These are phyloP conservation scores for Corythaeola cristata DNA, from an alignment of 2,113 vertebrate species.

Conservation along the genomic window DNA sequence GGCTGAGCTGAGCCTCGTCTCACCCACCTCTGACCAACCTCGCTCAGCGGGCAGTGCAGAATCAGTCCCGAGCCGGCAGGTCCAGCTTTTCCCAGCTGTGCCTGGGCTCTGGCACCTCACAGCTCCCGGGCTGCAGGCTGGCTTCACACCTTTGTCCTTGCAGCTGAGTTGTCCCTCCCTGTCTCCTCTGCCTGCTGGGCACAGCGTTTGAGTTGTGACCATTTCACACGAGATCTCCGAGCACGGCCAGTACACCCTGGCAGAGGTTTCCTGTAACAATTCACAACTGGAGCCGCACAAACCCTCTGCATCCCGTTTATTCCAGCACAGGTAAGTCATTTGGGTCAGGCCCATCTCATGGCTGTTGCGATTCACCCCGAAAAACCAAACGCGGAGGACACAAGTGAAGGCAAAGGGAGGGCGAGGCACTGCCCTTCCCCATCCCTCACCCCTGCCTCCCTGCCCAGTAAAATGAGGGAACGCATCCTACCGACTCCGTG, in stretches of 20 bases:
- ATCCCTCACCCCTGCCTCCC: background rate
- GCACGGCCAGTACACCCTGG: background rate
- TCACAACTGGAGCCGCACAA: background rate
- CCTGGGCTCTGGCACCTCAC: background rate
- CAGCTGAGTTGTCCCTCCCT: background rate
- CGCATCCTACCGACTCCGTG: background rate
- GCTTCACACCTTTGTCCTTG: background rate
- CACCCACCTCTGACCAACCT: background rate
- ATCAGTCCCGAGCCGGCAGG: background rate
- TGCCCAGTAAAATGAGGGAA: background rate
- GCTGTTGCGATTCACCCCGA: background rate
- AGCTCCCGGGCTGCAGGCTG: background rate
- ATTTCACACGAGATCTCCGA: background rate
- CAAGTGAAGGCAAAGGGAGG: background rate
- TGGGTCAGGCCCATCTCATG: background rate
- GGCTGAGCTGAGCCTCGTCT: background rate
- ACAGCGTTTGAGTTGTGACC: background rate
- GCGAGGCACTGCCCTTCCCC: background rate
- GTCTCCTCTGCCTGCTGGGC: background rate
- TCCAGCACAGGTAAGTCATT: background rate
- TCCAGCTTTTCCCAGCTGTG: background rate
- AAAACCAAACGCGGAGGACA: background rate
- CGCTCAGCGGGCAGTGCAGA: background rate
- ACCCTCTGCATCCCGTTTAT: background rate
- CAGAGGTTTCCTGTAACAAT: background rate